Evolutionary conservation across 2,113 vertebrate species (phyloP).

Genomic region (Pterocles burchelli): DNA sequence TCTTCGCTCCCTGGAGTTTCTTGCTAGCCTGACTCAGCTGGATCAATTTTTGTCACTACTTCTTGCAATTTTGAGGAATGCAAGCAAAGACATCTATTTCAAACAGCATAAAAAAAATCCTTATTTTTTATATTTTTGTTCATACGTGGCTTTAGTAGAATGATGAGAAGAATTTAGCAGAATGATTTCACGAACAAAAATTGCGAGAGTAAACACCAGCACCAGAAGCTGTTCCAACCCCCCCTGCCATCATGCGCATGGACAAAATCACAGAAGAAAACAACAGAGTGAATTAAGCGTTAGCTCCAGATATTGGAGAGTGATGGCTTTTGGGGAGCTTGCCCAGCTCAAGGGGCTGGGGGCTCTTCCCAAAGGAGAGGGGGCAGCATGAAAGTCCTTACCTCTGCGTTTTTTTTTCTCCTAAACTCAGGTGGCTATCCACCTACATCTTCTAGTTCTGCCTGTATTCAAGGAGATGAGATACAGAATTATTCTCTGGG

Average conservation of each 20-base stretch:
- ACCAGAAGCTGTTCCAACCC: background rate
- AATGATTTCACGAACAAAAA: background rate
- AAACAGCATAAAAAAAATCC: background rate
- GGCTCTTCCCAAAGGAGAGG: background rate
- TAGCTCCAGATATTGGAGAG: background rate
- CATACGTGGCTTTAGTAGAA: background rate
- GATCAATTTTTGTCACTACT: background rate
- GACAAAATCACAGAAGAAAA: background rate
- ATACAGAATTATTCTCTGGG: background rate
- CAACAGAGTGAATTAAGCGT: background rate
- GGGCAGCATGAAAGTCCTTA: background rate
- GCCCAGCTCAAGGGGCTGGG: background rate
- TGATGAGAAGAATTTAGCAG: background rate
- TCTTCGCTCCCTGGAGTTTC: background rate
- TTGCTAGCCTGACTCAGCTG: background rate
- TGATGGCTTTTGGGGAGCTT: fast-evolving
- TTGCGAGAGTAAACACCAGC: background rate
- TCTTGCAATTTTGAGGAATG: background rate
- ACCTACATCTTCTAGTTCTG: background rate
- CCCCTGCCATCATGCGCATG: background rate
- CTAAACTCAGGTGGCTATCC: background rate
- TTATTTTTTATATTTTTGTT: background rate
- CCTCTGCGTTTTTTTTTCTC: background rate
- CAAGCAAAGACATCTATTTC: background rate
- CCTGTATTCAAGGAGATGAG: background rate